Base-by-base conservation (phyloP, 2,888 invertebrate species). In the Diadromus collaris region DNA sequence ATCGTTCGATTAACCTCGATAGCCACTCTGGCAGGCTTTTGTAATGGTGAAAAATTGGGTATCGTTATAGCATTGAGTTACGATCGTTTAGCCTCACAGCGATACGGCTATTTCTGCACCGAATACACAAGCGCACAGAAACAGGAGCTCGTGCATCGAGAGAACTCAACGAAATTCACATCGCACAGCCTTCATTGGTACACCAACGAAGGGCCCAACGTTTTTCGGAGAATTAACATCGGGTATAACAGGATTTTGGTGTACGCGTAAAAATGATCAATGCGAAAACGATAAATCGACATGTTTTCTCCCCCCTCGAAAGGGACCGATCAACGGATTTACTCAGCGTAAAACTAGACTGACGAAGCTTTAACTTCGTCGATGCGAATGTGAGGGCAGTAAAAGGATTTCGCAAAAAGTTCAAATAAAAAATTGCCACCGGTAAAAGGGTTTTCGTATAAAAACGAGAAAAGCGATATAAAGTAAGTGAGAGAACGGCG, bases 1-100 rank as follows among this genome's bases (percentile, higher is more conserved):
- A 76, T 79, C 79, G 76, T 79, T 76, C 76, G 79, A 79, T 79
- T 79, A 74, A 81, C 77, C 78, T 76, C 72, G 73, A 76, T 70
- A 79, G 74, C 68, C 78, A 79, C 81, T 79, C 77, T 77, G 78
- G 9, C 54, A 63, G 73, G 76, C 77, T 77, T 81, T 76, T 73
- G 65, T 75, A 78, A 79, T 76, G 68, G 75, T 76, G 76, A 79
- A 79, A 76, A 76, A 76, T 79, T 64, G 79, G 58, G 68, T 76
- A 65, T 75, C 70, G 78, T 75, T 75, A 71, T 44, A 75, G 54
- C 72, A 72, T 63, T 79, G 71, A 79, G 69, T 79, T 79, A 79
- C 68, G 64, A 63, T 58, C 76, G 79, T 67, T 64, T 75, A 27
- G n/a, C 77, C 61, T 41, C 65, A 19, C 64, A 4, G 38, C 13